A percentile compares a stretch with the other conserved stretches of the same genome.
Evolutionary conservation across 1,140 invertebrate genomes (phyloP).

Genomic region (Sycophila sp.): DNA sequence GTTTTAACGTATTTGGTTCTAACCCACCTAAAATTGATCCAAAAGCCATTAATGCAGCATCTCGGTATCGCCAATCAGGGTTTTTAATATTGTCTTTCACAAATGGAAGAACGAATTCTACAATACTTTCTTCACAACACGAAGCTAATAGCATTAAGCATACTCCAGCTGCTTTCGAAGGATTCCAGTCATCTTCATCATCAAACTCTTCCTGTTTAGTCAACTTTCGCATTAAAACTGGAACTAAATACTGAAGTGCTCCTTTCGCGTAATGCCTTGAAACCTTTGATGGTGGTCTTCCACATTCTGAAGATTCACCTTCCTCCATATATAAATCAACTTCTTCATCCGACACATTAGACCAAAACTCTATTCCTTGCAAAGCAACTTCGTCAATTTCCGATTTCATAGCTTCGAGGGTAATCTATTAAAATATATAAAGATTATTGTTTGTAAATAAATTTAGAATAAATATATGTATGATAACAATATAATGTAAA

Average conservation of each 20-base stretch:
- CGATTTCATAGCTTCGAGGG: constrained; percentile 98
- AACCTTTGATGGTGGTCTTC: constrained; percentile 87
- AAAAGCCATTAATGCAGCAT: constrained; percentile 99
- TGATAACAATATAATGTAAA: not conserved
- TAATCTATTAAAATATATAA: constrained; percentile 79
- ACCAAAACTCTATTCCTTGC: constrained; percentile 99
- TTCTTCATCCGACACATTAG: constrained; percentile 99
- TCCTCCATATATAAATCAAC: constrained; percentile 96
- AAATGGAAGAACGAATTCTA: constrained; percentile 96
- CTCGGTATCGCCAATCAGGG: constrained; percentile 93
- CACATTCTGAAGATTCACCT: constrained; percentile 91
- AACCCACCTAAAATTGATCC: constrained; percentile 96
- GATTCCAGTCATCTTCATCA: constrained; percentile 99
- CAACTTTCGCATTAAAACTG: constrained; percentile 92
- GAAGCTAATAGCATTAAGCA: constrained; percentile 97
- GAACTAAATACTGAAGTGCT: constrained; percentile 93
- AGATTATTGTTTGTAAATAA: too few species aligned
- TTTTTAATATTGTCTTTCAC: constrained; percentile 95
- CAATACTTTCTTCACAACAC: constrained; percentile 97
- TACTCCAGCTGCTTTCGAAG: constrained; percentile 98
- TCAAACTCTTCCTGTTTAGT: constrained; percentile 95
- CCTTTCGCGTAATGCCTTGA: constrained; percentile 96
- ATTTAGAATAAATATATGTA: too few species aligned
- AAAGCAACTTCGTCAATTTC: constrained; percentile 95
- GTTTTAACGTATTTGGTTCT: constrained; percentile 86